Conservation (phyloP, 1,140 invertebrate genomes). For the Idris sp. region DNA sequence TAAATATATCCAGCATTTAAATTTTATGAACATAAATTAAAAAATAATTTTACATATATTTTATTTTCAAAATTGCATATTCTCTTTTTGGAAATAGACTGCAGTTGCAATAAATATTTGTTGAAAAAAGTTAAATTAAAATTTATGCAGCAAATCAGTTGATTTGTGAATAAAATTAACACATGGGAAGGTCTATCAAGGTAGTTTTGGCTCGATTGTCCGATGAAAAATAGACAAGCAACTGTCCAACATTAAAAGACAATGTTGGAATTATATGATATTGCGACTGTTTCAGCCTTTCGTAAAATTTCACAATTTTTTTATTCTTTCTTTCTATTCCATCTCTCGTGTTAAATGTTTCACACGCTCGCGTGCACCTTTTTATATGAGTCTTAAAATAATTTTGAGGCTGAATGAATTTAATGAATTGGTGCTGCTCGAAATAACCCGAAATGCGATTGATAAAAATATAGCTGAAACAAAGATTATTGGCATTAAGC, state of each 20-base stretch:
- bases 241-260: constrained; percentile 74
- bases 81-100: no score
- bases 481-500: no score
- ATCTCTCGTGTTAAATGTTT: not conserved
- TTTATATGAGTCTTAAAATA: constrained; percentile 47
- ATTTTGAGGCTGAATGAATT: constrained; percentile 54
- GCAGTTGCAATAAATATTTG: no score
- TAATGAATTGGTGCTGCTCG: constrained; percentile 20
- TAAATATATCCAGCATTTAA: no score
- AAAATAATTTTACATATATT: no score
- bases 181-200: constrained; percentile 68
- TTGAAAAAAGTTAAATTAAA: no score
- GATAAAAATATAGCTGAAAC: constrained; percentile 33
- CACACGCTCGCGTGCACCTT: constrained; percentile 21
- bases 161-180: constrained; percentile 73
- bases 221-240: constrained; percentile 74
- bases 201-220: constrained; percentile 77
- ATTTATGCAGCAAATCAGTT: constrained; percentile 56
- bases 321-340: constrained; percentile 10
- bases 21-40: no score
- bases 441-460: constrained; percentile 22
- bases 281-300: constrained; percentile 40
- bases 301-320: constrained; percentile 50
- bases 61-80: no score
- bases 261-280: constrained; percentile 63